phyloP scores from a whole-genome alignment of 2,797 vertebrate species.

The Mormyrops attenuatus region DNA sequence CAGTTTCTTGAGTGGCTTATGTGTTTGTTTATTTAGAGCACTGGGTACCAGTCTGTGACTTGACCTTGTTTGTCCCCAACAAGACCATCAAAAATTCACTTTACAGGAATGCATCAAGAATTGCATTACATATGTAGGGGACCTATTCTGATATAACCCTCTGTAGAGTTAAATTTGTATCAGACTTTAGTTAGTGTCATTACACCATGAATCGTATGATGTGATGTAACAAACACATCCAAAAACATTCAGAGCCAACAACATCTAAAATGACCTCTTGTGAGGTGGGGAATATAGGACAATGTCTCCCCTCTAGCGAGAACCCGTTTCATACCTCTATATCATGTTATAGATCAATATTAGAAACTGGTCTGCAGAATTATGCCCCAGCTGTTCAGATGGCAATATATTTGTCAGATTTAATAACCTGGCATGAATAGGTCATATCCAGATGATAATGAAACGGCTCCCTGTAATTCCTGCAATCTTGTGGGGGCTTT shows the following conservation, averaged over 20 bases:
- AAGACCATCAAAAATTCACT: background rate
- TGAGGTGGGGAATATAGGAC: constrained; percentile 24
- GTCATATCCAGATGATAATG: background rate
- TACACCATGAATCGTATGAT: background rate
- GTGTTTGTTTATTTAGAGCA: background rate
- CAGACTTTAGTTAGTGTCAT: background rate
- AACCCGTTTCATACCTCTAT: background rate
- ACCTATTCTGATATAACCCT: background rate
- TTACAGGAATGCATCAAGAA: background rate
- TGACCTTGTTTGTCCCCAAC: background rate
- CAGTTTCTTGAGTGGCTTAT: background rate
- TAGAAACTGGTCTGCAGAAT: constrained; percentile 13
- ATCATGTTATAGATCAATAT: constrained; percentile 3
- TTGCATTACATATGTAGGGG: background rate
- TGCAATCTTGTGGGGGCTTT: background rate
- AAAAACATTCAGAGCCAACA: constrained; percentile 31
- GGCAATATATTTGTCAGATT: background rate
- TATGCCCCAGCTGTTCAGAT: background rate
- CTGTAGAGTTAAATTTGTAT: background rate
- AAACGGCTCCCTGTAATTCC: background rate
- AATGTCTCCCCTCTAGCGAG: constrained; percentile 24
- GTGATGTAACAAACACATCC: background rate
- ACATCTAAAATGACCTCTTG: constrained; percentile 18
- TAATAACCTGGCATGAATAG: background rate
- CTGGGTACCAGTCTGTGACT: background rate